phyloP scores from a whole-genome alignment of 2,797 vertebrate genomes.

The Enteromius viviparus region DNA sequence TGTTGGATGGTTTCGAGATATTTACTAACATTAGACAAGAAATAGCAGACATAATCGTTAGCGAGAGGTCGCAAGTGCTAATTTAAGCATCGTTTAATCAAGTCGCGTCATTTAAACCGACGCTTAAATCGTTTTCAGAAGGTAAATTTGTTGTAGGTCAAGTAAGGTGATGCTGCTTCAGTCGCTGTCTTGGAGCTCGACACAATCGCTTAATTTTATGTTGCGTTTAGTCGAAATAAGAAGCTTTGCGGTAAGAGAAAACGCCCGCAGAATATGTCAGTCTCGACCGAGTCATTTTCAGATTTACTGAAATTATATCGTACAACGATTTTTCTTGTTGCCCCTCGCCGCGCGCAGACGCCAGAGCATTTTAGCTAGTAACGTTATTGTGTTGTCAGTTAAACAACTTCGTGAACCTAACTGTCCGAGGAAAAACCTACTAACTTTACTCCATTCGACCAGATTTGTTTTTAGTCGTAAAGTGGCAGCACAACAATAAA shows the following conservation, averaged over 20 bases:
- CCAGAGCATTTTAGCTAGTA: background rate
- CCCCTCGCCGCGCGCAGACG: background rate
- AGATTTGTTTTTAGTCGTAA: background rate
- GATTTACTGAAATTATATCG: conserved; percentile 58
- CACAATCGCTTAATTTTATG: conserved; percentile 73
- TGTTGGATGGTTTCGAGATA: background rate
- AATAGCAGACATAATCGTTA: background rate
- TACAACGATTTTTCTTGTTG: conserved; percentile 4
- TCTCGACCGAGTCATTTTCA: conserved; percentile 74
- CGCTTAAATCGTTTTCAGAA: conserved; percentile 39
- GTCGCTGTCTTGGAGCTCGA: conserved; percentile 71
- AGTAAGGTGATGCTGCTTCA: conserved; percentile 78
- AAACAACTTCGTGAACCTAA: background rate
- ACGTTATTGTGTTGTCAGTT: conserved; percentile 19
- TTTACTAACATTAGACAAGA: background rate
- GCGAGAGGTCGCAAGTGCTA: background rate
- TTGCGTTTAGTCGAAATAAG: conserved; percentile 75
- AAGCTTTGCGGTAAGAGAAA: conserved; percentile 75
- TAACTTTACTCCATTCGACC: background rate
- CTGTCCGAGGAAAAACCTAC: background rate
- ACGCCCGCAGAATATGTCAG: conserved; percentile 65
- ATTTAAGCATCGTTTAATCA: conserved; percentile 6
- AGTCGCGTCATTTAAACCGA: conserved; percentile 48
- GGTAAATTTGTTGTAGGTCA: conserved; percentile 52
- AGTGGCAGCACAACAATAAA: background rate